Evolutionary conservation across 2,797 vertebrate species (phyloP), one percentile per base, ranked within the genome.

Genomic region (Enteromius treurensis): DNA sequence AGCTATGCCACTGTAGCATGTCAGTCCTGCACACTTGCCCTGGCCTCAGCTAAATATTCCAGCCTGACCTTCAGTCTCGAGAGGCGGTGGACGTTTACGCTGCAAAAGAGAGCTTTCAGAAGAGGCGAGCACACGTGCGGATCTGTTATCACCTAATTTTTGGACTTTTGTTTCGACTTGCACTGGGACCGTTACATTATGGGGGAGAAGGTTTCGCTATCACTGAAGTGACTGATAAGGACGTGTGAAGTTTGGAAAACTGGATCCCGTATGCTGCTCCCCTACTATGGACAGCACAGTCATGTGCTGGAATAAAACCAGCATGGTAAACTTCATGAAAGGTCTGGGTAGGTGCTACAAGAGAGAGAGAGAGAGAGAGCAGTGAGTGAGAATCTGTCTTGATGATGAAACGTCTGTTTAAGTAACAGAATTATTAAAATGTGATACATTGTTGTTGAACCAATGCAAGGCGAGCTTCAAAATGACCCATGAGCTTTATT

Each of bases 21-120:
- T 93, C 93, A 93, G 96, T 94, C 92, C 94, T 94, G 95, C 94
- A 95, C 94, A 94, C 94, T 92, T 91, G 90, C 93, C 92, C 91
- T 93, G 93, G 94, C 95, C 92, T 94, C 92, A 91, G 96, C 96
- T 98, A 98, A 98, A 98, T 97, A 98, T 97, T 94, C 95, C 93
- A 84, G 80, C 87, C 91, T 95, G 95, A 95, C 95, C 94, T 95
- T 96, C 94, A 94, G 93, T 94, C 94, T 93, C 94, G 93, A 93
- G 94, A 94, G 92, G 93, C 91, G 90, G 91, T 85, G 90, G 90
- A 89, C 89, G 92, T 94, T 94, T 92, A 64, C 91, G 93, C 94
- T 95, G 90, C 92, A 83, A 40, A 81, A 91, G 90, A 84, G 88
- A 90, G 88, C 88, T 87, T 88, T 83, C 4, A 85, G 90, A 85